Percentiles rank a stretch among this genome's conserved stretches.
Conservation (phyloP, 2,888 invertebrate species). For the Argynnis bischoffii region DNA sequence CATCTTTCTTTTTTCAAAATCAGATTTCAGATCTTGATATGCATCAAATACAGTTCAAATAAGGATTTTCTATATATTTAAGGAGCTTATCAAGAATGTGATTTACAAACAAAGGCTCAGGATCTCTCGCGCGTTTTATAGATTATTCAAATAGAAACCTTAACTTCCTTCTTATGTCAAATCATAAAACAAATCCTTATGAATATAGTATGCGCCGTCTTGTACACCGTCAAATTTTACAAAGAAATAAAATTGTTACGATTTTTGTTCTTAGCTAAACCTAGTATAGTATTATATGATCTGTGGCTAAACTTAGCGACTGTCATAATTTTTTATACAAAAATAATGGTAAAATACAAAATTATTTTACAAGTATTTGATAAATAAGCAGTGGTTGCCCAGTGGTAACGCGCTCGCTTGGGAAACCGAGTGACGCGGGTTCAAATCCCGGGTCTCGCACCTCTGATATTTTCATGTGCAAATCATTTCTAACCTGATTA, state of each 20-base stretch:
- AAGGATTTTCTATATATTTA: constrained; percentile 7
- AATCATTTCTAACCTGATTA: too few species aligned
- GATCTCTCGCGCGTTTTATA: constrained; percentile 41
- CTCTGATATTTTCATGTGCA: too few species aligned
- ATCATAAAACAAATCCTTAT: constrained; percentile 57
- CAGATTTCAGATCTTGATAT: not conserved
- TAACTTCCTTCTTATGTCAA: constrained; percentile 51
- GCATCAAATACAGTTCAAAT: not conserved
- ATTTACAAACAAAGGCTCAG: constrained; percentile 8
- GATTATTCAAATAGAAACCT: constrained; percentile 60
- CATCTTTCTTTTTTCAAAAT: constrained; percentile 8
- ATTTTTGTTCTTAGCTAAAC: constrained; percentile 18
- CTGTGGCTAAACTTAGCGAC: constrained; percentile 18
- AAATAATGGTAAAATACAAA: not conserved
- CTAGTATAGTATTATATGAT: too few species aligned
- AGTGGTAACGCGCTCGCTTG: too few species aligned
- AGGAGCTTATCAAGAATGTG: constrained; percentile 11
- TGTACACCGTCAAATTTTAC: constrained; percentile 37
- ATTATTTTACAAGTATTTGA: too few species aligned
- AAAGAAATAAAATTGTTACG: constrained; percentile 28
- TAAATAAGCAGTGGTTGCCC: too few species aligned
- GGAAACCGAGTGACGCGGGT: too few species aligned
- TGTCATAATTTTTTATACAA: not conserved
- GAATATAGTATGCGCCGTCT: constrained; percentile 46
- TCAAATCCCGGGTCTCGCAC: too few species aligned